Conservation (phyloP, 2,797 vertebrate species). For the Scleropages formosus region DNA sequence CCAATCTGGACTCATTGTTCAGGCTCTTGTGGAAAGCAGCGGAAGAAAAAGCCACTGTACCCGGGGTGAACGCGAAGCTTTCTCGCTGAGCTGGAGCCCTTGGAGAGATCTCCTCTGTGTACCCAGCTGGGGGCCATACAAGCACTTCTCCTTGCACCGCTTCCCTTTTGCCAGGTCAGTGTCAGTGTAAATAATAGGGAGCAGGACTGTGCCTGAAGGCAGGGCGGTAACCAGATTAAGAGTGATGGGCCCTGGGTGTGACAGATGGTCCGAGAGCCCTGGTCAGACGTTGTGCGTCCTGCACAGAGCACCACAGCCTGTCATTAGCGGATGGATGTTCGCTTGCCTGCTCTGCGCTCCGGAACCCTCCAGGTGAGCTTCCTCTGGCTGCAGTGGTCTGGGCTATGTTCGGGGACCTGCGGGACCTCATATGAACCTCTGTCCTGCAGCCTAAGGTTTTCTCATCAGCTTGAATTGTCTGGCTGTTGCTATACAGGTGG, state of each 20-base stretch:
- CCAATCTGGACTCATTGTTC: background rate
- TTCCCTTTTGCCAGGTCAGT: conserved; percentile 35
- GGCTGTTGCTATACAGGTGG: no score
- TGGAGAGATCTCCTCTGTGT: background rate
- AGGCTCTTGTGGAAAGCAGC: background rate
- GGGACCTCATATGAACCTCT: background rate
- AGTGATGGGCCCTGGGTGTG: conserved; percentile 41
- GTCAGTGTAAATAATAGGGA: conserved; percentile 30
- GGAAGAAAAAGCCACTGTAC: background rate
- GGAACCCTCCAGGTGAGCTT: background rate
- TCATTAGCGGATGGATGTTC: conserved; percentile 20
- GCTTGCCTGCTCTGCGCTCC: background rate
- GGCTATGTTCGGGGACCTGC: background rate
- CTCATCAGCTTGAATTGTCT: background rate
- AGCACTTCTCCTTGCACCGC: background rate
- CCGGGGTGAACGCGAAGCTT: background rate
- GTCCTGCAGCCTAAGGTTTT: background rate
- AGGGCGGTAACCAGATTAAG: conserved; percentile 41
- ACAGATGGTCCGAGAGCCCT: conserved; percentile 49
- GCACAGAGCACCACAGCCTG: conserved; percentile 40
- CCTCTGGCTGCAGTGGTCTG: background rate
- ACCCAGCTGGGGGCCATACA: no score
- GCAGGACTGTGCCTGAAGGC: conserved; percentile 29
- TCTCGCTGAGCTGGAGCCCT: background rate
- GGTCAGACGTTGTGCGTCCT: conserved; percentile 48